Base-by-base conservation (phyloP, 1,140 invertebrate genomes). In the Philopotamus ludificatus region DNA sequence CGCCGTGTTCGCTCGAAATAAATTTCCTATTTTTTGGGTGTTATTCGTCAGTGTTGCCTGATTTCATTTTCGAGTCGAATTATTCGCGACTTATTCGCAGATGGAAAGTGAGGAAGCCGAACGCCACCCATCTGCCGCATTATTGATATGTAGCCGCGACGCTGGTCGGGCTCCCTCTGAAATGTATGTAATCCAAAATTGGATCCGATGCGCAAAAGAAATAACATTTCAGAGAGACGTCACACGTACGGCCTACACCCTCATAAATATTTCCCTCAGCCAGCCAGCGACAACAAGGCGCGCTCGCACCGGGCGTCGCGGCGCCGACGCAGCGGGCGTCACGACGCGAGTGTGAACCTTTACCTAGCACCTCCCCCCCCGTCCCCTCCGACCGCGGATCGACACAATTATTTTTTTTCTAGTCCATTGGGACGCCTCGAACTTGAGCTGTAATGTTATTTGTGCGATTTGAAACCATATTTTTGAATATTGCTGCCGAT, bases 151-250 rank as follows among this genome's bases (percentile, higher is more conserved):
- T 63, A 65, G 26, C 60, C 25, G 54, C 51, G 54, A 21, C 55
- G 55, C 60, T 28, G 28, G 53, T 50, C 41, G 57, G 53, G 63
- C 49, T 66, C 60, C 67, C 55, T 66, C 63, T 44, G 45, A 50
- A 70, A 70, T 70, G 65, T 70, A 70, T 70, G 68, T 70, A 70
- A 70, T 66, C 68, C 65, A 66, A 70, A 70, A 70, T 70, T 70
- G 68, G 68, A 70, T 70, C 68, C 64, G 68, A 70, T 70, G 68
- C 65, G 64, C 62, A 55, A 63, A 65, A 70, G 68, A 70, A 70
- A 70, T 70, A 70, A 64, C 68, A 65, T 66, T 70, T 70, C 65
- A 47, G 25, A 50, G 22, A 53, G 68, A 57, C 63, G 42, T 50
- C 57, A 60, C 57, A 60, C 57, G 57, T 49, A 39, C 54, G 20